Conservation (phyloP, 2,797 vertebrate genomes). For the Phaenicophaeus curvirostris region DNA sequence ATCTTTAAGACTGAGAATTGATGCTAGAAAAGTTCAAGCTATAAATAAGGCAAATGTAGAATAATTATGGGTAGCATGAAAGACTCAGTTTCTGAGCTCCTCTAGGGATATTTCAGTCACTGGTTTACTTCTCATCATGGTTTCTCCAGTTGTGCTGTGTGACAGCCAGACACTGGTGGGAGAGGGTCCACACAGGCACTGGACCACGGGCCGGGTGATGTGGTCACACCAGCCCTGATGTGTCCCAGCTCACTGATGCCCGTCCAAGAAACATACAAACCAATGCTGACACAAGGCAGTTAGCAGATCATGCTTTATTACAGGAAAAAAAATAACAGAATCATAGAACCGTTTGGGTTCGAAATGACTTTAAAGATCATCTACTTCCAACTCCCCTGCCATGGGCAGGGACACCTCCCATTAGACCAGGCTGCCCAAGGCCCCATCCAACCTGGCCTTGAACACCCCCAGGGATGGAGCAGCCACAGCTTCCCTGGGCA, state of each 20-base stretch:
- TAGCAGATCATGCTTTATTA: too few species aligned
- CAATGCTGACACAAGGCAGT: not conserved
- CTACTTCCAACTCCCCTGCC: too few species aligned
- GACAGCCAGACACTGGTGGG: rapidly evolving
- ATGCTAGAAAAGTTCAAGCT: not conserved
- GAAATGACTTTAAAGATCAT: too few species aligned
- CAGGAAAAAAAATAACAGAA: too few species aligned
- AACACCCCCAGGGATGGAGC: too few species aligned
- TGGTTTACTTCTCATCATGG: rapidly evolving
- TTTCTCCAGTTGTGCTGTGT: not conserved
- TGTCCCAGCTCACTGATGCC: not conserved
- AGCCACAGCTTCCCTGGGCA: too few species aligned
- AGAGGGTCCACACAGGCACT: not conserved
- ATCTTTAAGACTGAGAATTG: not conserved
- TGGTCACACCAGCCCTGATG: rapidly evolving
- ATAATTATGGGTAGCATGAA: not conserved
- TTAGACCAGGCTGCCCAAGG: too few species aligned
- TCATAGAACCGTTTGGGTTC: too few species aligned
- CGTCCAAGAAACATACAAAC: rapidly evolving
- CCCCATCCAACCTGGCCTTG: too few species aligned
- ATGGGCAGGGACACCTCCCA: too few species aligned
- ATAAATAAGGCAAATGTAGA: not conserved
- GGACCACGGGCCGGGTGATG: rapidly evolving
- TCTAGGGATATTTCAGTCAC: rapidly evolving
- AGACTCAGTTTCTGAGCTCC: rapidly evolving